phyloP scores from a whole-genome alignment of 1,140 invertebrate species.

The Musca domestica region DNA sequence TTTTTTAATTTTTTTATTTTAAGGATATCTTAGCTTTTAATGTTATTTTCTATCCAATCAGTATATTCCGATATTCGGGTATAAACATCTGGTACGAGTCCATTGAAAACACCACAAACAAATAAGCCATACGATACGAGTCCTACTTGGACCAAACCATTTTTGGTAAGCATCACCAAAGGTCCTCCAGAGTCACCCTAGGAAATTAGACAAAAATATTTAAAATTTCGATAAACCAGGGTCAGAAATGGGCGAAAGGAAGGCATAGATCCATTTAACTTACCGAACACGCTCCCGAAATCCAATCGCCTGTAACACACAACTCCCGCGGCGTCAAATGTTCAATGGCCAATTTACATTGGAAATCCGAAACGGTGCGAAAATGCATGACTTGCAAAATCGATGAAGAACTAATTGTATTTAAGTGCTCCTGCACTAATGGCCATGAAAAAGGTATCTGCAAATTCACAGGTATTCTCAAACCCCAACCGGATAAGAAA shows the following conservation, averaged over 20 bases:
- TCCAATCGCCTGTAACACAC: constrained; percentile 53
- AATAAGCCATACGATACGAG: constrained; percentile 68
- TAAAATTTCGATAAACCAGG: background rate
- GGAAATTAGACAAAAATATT: constrained; percentile 25
- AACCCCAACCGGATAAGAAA: constrained; percentile 49
- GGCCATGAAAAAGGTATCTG: constrained; percentile 30
- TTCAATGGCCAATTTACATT: constrained; percentile 40
- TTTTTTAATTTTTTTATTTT: too few species aligned
- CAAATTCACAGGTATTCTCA: constrained; percentile 33
- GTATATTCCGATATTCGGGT: constrained; percentile 55
- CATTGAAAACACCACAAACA: constrained; percentile 54
- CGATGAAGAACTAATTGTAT: constrained; percentile 39
- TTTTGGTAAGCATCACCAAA: constrained; percentile 46
- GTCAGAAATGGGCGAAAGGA: background rate
- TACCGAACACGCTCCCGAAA: constrained; percentile 54
- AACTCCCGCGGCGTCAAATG: constrained; percentile 51
- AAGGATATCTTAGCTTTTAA: background rate
- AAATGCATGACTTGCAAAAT: constrained; percentile 43
- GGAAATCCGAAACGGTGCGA: constrained; percentile 40
- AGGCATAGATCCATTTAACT: constrained; percentile 19
- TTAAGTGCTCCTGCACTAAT: constrained; percentile 24
- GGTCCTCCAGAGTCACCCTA: constrained; percentile 77
- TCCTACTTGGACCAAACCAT: constrained; percentile 57
- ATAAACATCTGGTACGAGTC: constrained; percentile 58
- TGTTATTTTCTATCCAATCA: constrained; percentile 51